Evolutionary conservation across 2,797 vertebrate genomes (phyloP).

Genomic region (Meda fulgida): DNA sequence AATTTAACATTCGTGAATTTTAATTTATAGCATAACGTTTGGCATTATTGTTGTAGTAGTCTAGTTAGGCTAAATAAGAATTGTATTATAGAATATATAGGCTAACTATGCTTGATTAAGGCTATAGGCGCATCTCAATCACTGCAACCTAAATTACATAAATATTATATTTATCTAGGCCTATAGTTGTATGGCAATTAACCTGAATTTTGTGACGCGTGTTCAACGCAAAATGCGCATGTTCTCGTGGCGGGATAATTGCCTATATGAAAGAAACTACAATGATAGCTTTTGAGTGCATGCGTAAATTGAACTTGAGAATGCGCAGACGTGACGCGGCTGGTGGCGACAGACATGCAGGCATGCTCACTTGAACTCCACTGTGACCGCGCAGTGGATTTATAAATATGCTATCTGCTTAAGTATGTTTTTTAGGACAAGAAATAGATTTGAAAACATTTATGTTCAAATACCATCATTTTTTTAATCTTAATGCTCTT

Average conservation of each 20-base stretch:
- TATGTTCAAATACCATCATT: neutral
- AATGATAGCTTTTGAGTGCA: neutral
- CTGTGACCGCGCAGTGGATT: constrained; percentile 22
- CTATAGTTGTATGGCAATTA: neutral
- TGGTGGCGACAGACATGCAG: constrained; percentile 65
- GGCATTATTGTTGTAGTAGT: neutral
- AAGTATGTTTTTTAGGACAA: neutral
- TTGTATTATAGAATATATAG: too few relatives aligned
- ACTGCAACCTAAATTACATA: neutral
- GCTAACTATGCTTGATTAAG: neutral
- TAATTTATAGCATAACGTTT: neutral
- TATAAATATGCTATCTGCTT: neutral
- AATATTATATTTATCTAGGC: neutral
- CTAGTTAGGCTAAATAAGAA: neutral
- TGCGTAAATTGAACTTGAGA: neutral
- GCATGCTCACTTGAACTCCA: constrained; percentile 43
- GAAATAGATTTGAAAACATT: neutral
- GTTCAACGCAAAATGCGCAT: neutral
- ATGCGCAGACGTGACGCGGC: constrained; percentile 59
- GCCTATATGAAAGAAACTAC: neutral
- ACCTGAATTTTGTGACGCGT: neutral
- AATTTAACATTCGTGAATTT: neutral
- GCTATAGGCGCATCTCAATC: neutral
- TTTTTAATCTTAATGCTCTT: neutral
- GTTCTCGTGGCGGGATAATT: neutral